These are phyloP conservation scores for Lapara coniferarum DNA, from an alignment of 2,888 invertebrate genomes.

Conservation along the genomic window DNA sequence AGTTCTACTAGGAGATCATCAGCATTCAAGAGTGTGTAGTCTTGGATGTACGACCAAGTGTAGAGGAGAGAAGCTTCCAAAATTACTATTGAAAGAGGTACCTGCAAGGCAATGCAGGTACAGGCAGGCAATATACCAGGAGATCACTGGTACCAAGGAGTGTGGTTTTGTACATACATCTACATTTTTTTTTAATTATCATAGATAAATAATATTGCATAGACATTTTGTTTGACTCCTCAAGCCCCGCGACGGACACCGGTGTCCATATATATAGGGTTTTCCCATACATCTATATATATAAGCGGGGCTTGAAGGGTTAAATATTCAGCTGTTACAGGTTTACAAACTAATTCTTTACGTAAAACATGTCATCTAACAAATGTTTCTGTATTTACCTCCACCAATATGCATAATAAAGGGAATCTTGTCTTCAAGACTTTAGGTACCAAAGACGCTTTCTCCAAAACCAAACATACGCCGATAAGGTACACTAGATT, in stretches of 20 bases:
- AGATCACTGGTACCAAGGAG: background rate
- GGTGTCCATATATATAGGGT: too few relatives aligned
- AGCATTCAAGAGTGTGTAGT: constrained; percentile 48
- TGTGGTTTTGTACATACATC: background rate
- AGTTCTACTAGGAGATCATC: constrained; percentile 57
- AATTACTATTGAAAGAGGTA: constrained; percentile 47
- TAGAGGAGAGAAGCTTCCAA: constrained; percentile 54
- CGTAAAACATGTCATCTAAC: too few relatives aligned
- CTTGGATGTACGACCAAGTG: constrained; percentile 55
- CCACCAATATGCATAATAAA: constrained; percentile 42
- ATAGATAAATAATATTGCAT: too few relatives aligned
- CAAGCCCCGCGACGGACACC: too few relatives aligned
- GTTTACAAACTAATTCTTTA: too few relatives aligned
- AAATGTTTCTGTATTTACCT: constrained; percentile 42
- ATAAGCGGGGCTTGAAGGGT: too few relatives aligned
- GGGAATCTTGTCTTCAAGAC: constrained; percentile 34
- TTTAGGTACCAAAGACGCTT: constrained; percentile 44
- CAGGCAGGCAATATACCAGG: too few relatives aligned
- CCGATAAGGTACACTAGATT: constrained; percentile 54
- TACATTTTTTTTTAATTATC: too few relatives aligned
- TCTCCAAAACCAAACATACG: constrained; percentile 48
- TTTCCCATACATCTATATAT: background rate
- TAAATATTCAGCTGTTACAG: too few relatives aligned
- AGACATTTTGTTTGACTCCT: too few relatives aligned
- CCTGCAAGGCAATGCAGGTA: constrained; percentile 53